Conservation (phyloP, 2,113 vertebrate genomes). For the Noctilio leporinus region DNA sequence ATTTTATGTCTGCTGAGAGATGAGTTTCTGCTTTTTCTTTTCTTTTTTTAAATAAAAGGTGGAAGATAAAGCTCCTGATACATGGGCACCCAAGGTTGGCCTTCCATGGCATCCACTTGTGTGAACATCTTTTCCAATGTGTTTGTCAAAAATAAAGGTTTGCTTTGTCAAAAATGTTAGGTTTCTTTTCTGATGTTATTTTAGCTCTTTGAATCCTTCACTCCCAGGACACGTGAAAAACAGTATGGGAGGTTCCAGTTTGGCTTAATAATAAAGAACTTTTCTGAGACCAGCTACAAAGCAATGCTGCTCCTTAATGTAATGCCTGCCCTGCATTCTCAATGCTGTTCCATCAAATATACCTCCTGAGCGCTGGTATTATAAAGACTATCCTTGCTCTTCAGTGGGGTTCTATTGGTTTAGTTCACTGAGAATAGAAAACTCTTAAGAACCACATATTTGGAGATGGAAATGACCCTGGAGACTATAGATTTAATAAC, state of each 20-base stretch:
- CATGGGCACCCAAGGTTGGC: background rate
- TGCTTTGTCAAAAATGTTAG: slow-evolving; percentile 64
- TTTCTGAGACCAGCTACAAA: slow-evolving; percentile 33
- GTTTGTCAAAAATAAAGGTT: slow-evolving; percentile 73
- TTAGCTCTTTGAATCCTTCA: slow-evolving; percentile 56
- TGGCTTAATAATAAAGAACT: slow-evolving; percentile 36
- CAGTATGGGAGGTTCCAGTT: background rate
- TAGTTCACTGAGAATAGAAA: slow-evolving; percentile 17
- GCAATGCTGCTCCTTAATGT: background rate
- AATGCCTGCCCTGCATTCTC: background rate
- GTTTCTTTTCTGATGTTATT: slow-evolving; percentile 53
- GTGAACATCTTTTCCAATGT: slow-evolving; percentile 14
- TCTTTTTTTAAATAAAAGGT: background rate
- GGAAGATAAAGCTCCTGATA: slow-evolving; percentile 21
- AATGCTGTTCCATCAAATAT: background rate
- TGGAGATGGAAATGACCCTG: background rate
- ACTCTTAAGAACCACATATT: background rate
- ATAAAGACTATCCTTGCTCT: slow-evolving; percentile 26
- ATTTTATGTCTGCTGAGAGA: background rate
- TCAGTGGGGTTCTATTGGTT: background rate
- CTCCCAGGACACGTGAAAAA: slow-evolving; percentile 40
- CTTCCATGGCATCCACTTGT: background rate
- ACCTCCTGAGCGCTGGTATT: background rate
- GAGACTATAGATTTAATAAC: background rate
- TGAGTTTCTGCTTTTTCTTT: background rate